Evolutionary conservation across 2,113 vertebrate species (phyloP).

Genomic region (Lycaon pictus): DNA sequence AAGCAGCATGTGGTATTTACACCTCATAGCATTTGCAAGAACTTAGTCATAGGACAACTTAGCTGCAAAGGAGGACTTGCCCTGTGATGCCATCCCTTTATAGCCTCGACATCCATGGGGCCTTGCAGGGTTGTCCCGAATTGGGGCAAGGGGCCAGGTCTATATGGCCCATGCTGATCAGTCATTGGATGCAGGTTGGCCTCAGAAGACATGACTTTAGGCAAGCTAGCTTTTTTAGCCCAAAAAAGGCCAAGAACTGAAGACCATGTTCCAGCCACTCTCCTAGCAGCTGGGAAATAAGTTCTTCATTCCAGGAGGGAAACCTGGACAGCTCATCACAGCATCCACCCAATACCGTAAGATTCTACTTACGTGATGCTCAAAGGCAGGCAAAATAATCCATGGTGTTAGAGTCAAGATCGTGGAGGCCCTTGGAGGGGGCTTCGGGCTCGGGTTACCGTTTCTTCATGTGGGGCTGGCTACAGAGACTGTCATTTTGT

Average conservation of each 20-base stretch:
- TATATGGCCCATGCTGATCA: background rate
- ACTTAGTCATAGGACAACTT: background rate
- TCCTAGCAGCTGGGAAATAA: no score
- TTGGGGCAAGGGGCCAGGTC: background rate
- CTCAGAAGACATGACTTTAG: background rate
- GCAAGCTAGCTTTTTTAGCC: background rate
- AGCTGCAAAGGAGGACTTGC: background rate
- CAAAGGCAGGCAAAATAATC: background rate
- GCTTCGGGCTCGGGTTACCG: no score
- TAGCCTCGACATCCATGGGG: background rate
- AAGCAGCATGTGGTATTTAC: background rate
- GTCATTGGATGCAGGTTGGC: background rate
- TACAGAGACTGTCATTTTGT: rapidly evolving
- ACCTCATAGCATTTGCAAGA: background rate
- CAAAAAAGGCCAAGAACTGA: background rate
- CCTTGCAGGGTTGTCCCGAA: background rate
- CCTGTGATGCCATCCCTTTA: background rate
- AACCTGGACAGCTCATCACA: no score
- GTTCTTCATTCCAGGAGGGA: background rate
- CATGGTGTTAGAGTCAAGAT: background rate
- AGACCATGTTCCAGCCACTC: background rate
- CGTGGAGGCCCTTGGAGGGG: background rate
- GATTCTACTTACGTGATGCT: rapidly evolving
- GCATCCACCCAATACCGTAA: rapidly evolving
- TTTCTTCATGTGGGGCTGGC: background rate